These are phyloP conservation scores for Phrynocephalus vlangalii DNA, from an alignment of 2,797 vertebrate genomes.

Conservation along the genomic window DNA sequence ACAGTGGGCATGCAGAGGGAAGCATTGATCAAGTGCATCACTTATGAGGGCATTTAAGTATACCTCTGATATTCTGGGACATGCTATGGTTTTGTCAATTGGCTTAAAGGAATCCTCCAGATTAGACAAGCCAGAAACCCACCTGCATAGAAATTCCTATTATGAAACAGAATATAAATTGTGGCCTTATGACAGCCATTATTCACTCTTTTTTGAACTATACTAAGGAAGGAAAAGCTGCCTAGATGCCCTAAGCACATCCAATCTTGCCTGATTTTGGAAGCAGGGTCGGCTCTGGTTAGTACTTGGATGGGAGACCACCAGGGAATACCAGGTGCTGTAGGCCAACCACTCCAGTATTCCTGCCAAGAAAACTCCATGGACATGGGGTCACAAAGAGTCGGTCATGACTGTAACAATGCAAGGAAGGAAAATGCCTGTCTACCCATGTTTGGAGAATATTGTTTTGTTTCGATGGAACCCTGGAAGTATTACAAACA, in stretches of 20 bases:
- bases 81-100: neutral
- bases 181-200: neutral
- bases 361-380: too few species aligned
- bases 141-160: slow-evolving; percentile 1
- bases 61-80: slow-evolving; percentile 3
- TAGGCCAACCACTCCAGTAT: too few species aligned
- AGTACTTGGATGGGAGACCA: too few species aligned
- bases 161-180: slow-evolving; percentile 3
- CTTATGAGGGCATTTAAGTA: slow-evolving; percentile 28
- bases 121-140: slow-evolving; percentile 9
- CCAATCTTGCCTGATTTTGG: too few species aligned
- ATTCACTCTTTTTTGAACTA: neutral
- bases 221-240: neutral
- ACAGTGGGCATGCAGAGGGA: neutral
- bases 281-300: too few species aligned
- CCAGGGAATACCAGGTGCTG: too few species aligned
- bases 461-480: slow-evolving; percentile 3
- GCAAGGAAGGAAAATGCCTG: neutral
- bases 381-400: too few species aligned
- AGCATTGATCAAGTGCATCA: slow-evolving; percentile 10
- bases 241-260: too few species aligned
- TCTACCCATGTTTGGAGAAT: slow-evolving; percentile 6
- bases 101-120: slow-evolving; percentile 21
- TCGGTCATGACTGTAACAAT: too few species aligned
- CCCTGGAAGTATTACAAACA: neutral